These are phyloP conservation scores for Brachyptera putata DNA, from an alignment of 2,888 invertebrate genomes.

Conservation along the genomic window DNA sequence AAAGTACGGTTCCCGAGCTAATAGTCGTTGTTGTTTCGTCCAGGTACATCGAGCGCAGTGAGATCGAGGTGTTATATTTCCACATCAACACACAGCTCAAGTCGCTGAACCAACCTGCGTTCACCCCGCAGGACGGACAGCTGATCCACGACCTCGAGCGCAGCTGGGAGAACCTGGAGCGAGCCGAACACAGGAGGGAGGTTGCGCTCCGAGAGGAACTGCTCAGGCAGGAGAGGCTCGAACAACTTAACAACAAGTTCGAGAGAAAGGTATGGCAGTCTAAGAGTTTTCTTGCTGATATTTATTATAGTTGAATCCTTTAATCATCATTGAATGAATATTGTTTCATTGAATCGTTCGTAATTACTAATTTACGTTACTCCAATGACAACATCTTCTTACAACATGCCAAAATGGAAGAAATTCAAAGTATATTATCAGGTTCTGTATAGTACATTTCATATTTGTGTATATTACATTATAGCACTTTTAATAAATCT, in stretches of 20 bases:
- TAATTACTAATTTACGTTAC: no score
- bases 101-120: conserved; percentile 85
- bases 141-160: conserved; percentile 92
- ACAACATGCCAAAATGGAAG: no score
- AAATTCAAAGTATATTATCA: no score
- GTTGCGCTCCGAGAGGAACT: conserved; percentile 88
- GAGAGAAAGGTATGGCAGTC: conserved; percentile 69
- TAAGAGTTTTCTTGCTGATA: not conserved
- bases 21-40: conserved; percentile 23
- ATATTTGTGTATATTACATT: no score
- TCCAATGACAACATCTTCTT: no score
- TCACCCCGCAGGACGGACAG: conserved; percentile 82
- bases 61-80: conserved; percentile 94
- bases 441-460: no score
- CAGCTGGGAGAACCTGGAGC: conserved; percentile 89
- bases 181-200: conserved; percentile 91
- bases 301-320: not conserved
- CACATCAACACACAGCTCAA: conserved; percentile 95
- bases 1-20: no score
- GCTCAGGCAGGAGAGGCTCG: conserved; percentile 84
- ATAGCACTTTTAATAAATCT: no score
- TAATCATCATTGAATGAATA: not conserved
- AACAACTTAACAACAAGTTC: conserved; percentile 93
- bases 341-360: no score
- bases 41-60: conserved; percentile 93